Evolutionary conservation across 2,888 invertebrate genomes (phyloP).

Genomic region (Drosophila longiperda): DNA sequence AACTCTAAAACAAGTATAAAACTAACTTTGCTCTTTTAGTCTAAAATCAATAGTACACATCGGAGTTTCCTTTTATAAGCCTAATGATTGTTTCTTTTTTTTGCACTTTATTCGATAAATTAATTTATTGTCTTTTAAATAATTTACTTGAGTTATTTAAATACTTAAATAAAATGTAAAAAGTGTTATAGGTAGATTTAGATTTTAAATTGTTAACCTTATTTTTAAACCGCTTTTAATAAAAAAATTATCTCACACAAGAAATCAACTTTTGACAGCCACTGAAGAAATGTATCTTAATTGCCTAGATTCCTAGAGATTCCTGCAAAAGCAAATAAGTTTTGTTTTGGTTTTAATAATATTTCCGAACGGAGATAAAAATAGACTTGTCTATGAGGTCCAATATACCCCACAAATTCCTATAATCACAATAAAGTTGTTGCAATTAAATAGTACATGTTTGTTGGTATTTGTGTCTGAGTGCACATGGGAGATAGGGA

Average conservation of each 20-base stretch:
- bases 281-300: not conserved
- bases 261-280: not conserved
- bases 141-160: not conserved
- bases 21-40: not conserved
- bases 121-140: not conserved
- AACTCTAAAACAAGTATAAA: not conserved
- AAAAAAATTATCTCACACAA: not conserved
- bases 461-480: not conserved
- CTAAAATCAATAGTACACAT: not conserved
- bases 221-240: not conserved
- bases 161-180: not conserved
- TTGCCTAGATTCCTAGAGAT: not conserved
- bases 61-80: not conserved
- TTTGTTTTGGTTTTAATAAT: not conserved
- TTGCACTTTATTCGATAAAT: not conserved
- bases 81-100: not conserved
- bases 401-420: not conserved
- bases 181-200: too few relatives aligned
- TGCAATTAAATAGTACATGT: constrained; percentile 20
- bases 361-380: not conserved
- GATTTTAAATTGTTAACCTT: not conserved
- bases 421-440: constrained; percentile 27
- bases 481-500: constrained; percentile 4
- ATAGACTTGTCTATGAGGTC: not conserved
- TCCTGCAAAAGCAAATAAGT: not conserved